phyloP scores from a whole-genome alignment of 1,140 invertebrate genomes.

The Neodiprion fabricii region DNA sequence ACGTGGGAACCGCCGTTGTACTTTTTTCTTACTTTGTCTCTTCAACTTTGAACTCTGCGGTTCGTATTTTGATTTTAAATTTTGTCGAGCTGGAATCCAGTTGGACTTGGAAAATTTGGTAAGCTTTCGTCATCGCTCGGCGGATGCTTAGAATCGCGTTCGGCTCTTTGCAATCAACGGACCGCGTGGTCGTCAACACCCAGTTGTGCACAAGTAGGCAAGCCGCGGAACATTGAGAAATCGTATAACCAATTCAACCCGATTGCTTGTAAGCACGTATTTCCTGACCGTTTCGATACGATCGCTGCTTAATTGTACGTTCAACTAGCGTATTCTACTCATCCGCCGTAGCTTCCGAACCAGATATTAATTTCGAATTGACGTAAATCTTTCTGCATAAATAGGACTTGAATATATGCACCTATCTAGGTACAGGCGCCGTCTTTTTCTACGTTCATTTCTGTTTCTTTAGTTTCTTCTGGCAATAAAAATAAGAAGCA shows the following conservation, averaged over 20 bases:
- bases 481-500: too few relatives aligned
- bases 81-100: neutral
- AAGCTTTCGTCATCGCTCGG: neutral
- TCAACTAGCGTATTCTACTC: neutral
- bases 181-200: neutral
- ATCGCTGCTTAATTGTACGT: neutral
- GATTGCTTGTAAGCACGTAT: conserved; percentile 1
- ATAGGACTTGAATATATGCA: too few relatives aligned
- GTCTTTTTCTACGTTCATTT: too few relatives aligned
- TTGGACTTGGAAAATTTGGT: neutral
- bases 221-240: neutral
- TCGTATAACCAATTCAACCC: neutral
- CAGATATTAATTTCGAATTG: too few relatives aligned
- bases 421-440: too few relatives aligned
- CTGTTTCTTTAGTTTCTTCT: too few relatives aligned
- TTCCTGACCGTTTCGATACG: neutral
- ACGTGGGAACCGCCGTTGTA: neutral
- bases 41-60: neutral
- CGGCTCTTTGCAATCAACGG: neutral
- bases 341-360: too few relatives aligned
- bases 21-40: neutral
- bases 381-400: too few relatives aligned
- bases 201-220: neutral
- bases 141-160: too few relatives aligned
- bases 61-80: neutral